Evolutionary conservation across 2,113 vertebrate genomes (phyloP).

Genomic region (Ivindomyrus marchei): DNA sequence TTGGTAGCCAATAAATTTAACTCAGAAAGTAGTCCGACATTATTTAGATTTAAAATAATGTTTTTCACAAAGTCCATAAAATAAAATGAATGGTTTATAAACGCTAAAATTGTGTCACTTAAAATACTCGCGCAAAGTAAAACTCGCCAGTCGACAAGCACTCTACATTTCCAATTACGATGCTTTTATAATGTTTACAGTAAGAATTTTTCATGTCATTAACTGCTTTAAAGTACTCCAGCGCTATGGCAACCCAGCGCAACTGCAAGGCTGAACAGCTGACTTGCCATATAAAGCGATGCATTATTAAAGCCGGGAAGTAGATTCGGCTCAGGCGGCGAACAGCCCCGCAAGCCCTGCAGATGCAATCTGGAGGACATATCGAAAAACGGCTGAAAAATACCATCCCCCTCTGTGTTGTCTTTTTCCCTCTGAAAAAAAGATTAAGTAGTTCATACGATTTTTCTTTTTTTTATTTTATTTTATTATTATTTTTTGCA

Average conservation of each 20-base stretch:
- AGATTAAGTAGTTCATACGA: constrained; percentile 24
- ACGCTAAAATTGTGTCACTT: neutral
- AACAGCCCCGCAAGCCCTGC: constrained; percentile 27
- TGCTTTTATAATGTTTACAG: constrained; percentile 40
- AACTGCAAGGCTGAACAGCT: constrained; percentile 36
- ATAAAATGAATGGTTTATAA: constrained; percentile 4
- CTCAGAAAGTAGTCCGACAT: neutral
- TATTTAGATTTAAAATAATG: neutral
- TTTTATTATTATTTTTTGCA: neutral
- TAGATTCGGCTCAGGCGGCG: constrained; percentile 31
- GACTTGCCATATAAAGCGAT: constrained; percentile 41
- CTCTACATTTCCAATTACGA: constrained; percentile 34
- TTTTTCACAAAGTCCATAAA: neutral
- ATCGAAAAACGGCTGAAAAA: constrained; percentile 32
- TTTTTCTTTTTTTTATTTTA: neutral
- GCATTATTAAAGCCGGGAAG: constrained; percentile 44
- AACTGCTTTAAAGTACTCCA: constrained; percentile 35
- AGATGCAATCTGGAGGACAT: constrained; percentile 32
- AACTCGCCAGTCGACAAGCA: constrained; percentile 21
- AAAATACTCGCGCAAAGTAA: neutral
- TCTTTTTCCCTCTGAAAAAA: constrained; percentile 28
- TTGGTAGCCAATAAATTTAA: neutral
- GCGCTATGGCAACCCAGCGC: constrained; percentile 31
- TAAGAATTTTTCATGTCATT: constrained; percentile 41
- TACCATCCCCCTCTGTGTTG: constrained; percentile 5